Evolutionary conservation across 2,888 invertebrate species (phyloP).

Genomic region (Lasioglossum morio): DNA sequence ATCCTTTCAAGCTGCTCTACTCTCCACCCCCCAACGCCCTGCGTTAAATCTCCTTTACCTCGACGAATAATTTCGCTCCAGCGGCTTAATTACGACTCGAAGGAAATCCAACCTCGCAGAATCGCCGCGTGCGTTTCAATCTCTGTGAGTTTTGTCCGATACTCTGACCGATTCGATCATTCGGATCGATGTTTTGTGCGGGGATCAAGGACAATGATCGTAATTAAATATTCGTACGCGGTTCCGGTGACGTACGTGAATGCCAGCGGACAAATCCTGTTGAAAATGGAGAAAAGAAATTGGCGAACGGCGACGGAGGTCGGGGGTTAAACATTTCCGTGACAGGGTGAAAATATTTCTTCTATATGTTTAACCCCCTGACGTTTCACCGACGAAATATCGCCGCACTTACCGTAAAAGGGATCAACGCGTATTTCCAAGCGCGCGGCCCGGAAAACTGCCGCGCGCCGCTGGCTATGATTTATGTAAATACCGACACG

Average conservation of each 20-base stretch:
- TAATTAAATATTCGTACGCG: background rate
- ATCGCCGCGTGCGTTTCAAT: background rate
- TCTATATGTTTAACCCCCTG: slow-evolving; percentile 53
- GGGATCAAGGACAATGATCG: background rate
- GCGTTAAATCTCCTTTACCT: slow-evolving; percentile 28
- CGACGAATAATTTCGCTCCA: slow-evolving; percentile 30
- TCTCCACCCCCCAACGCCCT: background rate
- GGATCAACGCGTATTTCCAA: slow-evolving; percentile 64
- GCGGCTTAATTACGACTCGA: slow-evolving; percentile 19
- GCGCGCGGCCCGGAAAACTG: slow-evolving; percentile 56
- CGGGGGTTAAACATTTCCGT: slow-evolving; percentile 23
- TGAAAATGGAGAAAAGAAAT: background rate
- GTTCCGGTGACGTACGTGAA: background rate
- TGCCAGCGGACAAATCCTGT: background rate
- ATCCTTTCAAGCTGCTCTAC: slow-evolving; percentile 25
- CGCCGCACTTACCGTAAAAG: slow-evolving; percentile 65
- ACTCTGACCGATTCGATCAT: background rate
- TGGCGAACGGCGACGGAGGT: background rate
- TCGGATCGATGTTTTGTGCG: too few relatives aligned
- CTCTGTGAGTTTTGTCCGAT: background rate
- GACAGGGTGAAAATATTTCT: slow-evolving; percentile 46
- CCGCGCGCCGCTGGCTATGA: slow-evolving; percentile 50
- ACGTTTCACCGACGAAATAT: slow-evolving; percentile 62
- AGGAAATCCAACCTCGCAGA: background rate
- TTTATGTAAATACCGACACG: slow-evolving; percentile 68